Conservation (phyloP, 2,113 vertebrate genomes). For the Phoxinus phoxinus region DNA sequence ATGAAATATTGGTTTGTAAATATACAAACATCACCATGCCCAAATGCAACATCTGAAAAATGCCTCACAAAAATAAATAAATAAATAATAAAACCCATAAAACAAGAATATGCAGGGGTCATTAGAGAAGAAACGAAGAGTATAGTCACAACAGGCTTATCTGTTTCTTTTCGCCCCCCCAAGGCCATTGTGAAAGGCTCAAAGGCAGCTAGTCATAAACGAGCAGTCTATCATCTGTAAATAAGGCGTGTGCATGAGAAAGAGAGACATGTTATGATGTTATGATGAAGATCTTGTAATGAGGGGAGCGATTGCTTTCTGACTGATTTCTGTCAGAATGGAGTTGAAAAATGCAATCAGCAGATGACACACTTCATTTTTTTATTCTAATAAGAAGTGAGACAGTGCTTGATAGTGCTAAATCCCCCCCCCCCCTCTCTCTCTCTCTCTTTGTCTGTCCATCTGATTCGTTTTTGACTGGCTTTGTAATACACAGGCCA, state of each 20-base stretch:
- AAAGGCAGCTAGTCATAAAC: slow-evolving; percentile 20
- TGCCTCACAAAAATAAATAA: too few relatives aligned
- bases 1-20: slow-evolving; percentile 15
- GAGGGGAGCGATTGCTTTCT: slow-evolving; percentile 13
- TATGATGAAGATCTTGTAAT: slow-evolving; percentile 22
- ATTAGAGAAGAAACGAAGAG: slow-evolving; percentile 14
- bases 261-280: slow-evolving; percentile 5
- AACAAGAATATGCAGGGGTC: slow-evolving; percentile 11
- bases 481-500: not conserved
- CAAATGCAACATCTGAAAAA: slow-evolving; percentile 8
- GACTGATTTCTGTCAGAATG: slow-evolving; percentile 21
- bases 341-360: slow-evolving; percentile 23
- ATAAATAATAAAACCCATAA: not conserved
- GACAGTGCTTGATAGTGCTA: not conserved
- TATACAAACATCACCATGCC: not conserved
- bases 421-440: too few relatives aligned
- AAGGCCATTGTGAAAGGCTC: not conserved
- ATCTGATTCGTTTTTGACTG: not conserved
- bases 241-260: slow-evolving; percentile 10
- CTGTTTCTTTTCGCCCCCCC: not conserved
- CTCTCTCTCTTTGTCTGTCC: not conserved
- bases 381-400: not conserved
- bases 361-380: slow-evolving; percentile 17
- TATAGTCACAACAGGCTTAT: slow-evolving; percentile 33
- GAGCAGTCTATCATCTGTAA: slow-evolving; percentile 26